These are phyloP conservation scores for Lithophane semibrunnea DNA, from an alignment of 2,888 invertebrate genomes.

Conservation along the genomic window DNA sequence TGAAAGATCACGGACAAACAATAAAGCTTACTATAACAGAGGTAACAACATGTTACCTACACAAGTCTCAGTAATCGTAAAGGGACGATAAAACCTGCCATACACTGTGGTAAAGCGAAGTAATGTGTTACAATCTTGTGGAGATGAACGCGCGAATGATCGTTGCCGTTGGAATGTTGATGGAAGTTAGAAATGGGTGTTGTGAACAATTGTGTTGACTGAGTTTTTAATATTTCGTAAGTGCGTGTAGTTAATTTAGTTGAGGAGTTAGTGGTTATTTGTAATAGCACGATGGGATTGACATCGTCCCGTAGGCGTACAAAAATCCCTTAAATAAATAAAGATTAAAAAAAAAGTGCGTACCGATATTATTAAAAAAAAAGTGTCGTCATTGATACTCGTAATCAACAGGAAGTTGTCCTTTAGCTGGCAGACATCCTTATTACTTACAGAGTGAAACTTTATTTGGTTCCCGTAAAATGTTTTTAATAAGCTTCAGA, in stretches of 20 bases:
- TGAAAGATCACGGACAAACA: conserved; percentile 19
- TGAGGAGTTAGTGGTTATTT: too few relatives aligned
- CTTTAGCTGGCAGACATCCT: neutral
- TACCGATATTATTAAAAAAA: too few relatives aligned
- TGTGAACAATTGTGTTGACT: neutral
- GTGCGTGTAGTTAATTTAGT: too few relatives aligned
- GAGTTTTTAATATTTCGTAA: neutral
- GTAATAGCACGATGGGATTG: too few relatives aligned
- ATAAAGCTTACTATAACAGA: conserved; percentile 43
- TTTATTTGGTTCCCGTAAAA: neutral
- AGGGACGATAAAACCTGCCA: conserved; percentile 36
- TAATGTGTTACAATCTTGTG: conserved; percentile 22
- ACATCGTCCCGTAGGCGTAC: too few relatives aligned
- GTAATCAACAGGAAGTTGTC: neutral
- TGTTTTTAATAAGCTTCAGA: neutral
- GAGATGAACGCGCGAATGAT: conserved; percentile 16
- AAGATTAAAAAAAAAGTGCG: too few relatives aligned
- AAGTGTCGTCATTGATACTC: neutral
- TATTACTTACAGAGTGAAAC: neutral
- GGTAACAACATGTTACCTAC: conserved; percentile 14
- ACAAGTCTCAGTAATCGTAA: conserved; percentile 46
- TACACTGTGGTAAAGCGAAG: conserved; percentile 17
- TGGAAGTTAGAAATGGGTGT: neutral
- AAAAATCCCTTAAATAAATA: too few relatives aligned
- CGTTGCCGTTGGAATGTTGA: conserved; percentile 24